Conservation (phyloP, 2,888 invertebrate species). For the Lithophane leautieri region DNA sequence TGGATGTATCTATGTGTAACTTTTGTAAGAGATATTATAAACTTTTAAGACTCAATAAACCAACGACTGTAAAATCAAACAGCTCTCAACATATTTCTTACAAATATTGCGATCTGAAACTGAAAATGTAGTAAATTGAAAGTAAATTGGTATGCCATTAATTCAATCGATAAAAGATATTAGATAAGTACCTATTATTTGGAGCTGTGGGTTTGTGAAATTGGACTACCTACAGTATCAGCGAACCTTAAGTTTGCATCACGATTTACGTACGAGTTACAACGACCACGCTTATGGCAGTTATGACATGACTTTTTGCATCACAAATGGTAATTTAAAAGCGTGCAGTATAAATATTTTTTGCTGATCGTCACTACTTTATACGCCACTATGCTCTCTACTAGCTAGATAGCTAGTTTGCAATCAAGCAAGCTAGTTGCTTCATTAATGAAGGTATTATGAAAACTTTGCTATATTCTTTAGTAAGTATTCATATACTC, state of each 20-base stretch:
- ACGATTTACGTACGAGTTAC: slow-evolving; percentile 11
- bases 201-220: slow-evolving; percentile 5
- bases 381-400: not conserved
- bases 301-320: slow-evolving; percentile 34
- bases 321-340: slow-evolving; percentile 28
- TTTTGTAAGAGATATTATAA: slow-evolving; percentile 3
- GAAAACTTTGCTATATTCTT: not conserved
- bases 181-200: slow-evolving; percentile 6
- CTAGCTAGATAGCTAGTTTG: not conserved
- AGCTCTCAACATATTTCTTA: not conserved
- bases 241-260: slow-evolving; percentile 18
- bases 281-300: slow-evolving; percentile 18
- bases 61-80: not conserved
- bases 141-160: slow-evolving; percentile 11
- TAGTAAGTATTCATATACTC: not conserved
- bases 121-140: slow-evolving; percentile 6
- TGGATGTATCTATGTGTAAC: slow-evolving; percentile 2
- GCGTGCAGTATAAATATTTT: slow-evolving; percentile 1
- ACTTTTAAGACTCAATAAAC: not conserved
- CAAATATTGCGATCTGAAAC: slow-evolving; percentile 5
- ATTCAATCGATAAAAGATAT: slow-evolving; percentile 3
- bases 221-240: slow-evolving; percentile 20
- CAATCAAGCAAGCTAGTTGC: too few species aligned
- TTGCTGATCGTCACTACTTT: not conserved
- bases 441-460: not conserved